A percentile compares a stretch with the other conserved stretches of the same genome.
Conservation (phyloP, 2,888 invertebrate species). For the Lasioglossum oenotherae region DNA sequence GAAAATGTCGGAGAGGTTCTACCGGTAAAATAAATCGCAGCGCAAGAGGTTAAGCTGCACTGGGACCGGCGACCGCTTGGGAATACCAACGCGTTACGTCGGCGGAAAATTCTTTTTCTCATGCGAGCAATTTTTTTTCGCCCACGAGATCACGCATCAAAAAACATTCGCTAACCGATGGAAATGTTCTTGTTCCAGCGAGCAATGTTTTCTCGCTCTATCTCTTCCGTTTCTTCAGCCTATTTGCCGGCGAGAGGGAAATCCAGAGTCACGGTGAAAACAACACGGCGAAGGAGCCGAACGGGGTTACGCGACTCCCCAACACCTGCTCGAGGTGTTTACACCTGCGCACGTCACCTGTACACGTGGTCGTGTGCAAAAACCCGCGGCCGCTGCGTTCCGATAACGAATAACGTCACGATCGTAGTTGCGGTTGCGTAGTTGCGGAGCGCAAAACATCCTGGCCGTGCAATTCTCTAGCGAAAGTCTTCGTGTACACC, state of each 20-base stretch:
- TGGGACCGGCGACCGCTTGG: neutral
- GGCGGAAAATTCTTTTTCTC: neutral
- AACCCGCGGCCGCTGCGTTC: conserved; percentile 1
- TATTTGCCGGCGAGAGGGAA: conserved; percentile 74
- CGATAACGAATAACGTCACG: conserved; percentile 23
- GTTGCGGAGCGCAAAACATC: neutral
- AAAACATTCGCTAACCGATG: neutral
- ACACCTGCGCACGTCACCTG: conserved; percentile 55
- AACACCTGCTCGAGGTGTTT: conserved; percentile 52
- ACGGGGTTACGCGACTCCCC: conserved; percentile 43
- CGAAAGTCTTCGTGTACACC: neutral
- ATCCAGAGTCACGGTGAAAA: conserved; percentile 72
- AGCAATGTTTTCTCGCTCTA: conserved; percentile 17
- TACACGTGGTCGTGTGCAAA: neutral
- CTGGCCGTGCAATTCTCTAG: neutral
- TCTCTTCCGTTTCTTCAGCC: conserved; percentile 65
- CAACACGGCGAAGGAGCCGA: conserved; percentile 22
- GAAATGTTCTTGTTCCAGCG: neutral
- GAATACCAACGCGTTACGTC: neutral
- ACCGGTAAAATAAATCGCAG: neutral
- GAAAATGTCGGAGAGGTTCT: neutral
- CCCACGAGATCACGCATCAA: neutral
- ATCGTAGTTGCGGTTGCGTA: neutral
- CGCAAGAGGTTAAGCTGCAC: neutral
- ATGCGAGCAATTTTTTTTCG: neutral